Base-by-base conservation (phyloP, 2,797 vertebrate genomes). In the Arremon brunneinucha region DNA sequence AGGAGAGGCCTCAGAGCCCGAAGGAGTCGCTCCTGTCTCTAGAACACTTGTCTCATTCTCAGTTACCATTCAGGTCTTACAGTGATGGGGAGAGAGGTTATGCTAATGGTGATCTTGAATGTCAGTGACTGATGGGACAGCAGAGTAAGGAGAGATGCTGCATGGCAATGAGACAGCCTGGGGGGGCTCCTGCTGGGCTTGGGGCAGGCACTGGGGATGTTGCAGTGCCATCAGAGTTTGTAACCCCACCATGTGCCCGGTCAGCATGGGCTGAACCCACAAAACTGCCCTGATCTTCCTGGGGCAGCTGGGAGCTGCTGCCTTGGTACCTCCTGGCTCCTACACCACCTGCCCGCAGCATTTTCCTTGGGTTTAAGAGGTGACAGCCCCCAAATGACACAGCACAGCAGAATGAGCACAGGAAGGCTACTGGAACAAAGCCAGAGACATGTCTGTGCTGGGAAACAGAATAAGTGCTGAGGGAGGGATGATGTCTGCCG, bases 71-170 rank as follows among this genome's bases (percentile, higher is more conserved):
- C 81, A 32, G 6, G 23, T 87, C 87, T 96, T 43, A 88, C 79
- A 6, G 95, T 32, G 60, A 84, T 70, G 94, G 95, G 90, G 49
- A 95, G 83, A 95, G 70, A 94, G 92, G 47, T 95, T 94, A 77
- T 93, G 96, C 95, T 95, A 96, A 97, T 93, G 87, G 91, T 12
- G 72, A 79, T 88, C 93, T 90, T 19, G 22, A 56, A 94, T 96
- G 95, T 79, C 95, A 94, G 96, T 77, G 94, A 95, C 86, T 87
- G 95, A 95, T 93, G 76, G 34, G 79, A 95, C 79, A 93, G 85
- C 94, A 93, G 68, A 77, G 83, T 35, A 81, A 93, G 71, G 53
- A 7, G 44, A 49, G 83, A 93, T 95, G 94, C 95, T 93, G 87
- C 89, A 90, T 95, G 95, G 86, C 59, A 74, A 94, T 94, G 96